Base-by-base conservation (phyloP, 2,888 invertebrate species). In the Plagiodera versicolora region DNA sequence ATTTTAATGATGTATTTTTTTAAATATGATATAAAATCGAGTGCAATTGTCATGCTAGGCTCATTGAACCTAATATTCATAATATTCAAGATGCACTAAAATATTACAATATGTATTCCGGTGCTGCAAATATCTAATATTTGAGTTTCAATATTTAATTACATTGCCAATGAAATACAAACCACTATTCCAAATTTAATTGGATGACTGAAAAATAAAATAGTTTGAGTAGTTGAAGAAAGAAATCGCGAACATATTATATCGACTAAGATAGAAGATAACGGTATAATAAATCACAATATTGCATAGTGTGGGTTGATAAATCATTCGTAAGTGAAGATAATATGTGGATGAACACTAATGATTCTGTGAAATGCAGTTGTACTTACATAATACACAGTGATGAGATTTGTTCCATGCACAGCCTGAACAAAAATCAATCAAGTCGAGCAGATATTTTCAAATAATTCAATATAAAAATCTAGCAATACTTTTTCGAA, bases 191-290 rank as follows among this genome's bases (percentile, higher is more conserved):
- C 44, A 11, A 45, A 18, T 51, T 32, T 32, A 47, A 17, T 53
- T 2, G 16, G 46, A 35, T 30, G 30, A 56, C 56, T 56, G 47
- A 46, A 56, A 56, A 56, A 2, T 17, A 48, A 56, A 56, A 52
- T 52, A 20, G n/a, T 52, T 39, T 39, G 39, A 52, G 5, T 39
- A n/a, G 14, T 10, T 18, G 18, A 10, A 10, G 14, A 1, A 49
- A 1, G 16, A 6, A 17, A 16, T 50, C 30, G 8, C 14, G 9
- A 10, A 50, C 24, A 16, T 1, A 24, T 24, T 24, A 24, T 24
- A 24, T 24, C 24, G 24, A 24, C 3, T n/a, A n/a, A n/a, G n/a
- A n/a, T n/a, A n/a, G n/a, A n/a, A n/a, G n/a, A n/a, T n/a, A n/a
- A n/a, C n/a, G n/a, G n/a, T n/a, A n/a, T n/a, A n/a, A n/a, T n/a